Conservation (phyloP, 23 tunicate genomes). For the Styela plicata region DNA sequence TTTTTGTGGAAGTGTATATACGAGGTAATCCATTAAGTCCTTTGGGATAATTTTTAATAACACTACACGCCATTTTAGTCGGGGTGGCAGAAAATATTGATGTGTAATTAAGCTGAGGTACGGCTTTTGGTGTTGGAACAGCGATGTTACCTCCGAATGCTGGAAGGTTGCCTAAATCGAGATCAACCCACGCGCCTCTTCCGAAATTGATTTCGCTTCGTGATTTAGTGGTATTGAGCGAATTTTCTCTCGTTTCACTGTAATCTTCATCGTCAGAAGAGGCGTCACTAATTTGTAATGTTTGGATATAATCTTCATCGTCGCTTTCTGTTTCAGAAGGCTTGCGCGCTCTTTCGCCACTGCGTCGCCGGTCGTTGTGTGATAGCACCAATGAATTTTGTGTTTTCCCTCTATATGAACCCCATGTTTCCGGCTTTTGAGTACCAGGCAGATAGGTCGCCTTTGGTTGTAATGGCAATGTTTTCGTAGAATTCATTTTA, state of each 20-base stretch:
- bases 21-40: slow-evolving; percentile 21
- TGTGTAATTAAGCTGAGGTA: not conserved
- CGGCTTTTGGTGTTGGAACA: not conserved
- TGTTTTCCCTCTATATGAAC: not conserved
- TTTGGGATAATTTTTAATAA: slow-evolving; percentile 7
- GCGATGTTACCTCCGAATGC: slow-evolving; percentile 8
- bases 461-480: slow-evolving; percentile 4
- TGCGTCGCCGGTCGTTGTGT: not conserved
- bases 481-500: not conserved
- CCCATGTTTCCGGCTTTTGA: not conserved
- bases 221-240: not conserved
- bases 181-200: slow-evolving; percentile 19
- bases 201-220: slow-evolving; percentile 10
- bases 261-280: slow-evolving; percentile 33
- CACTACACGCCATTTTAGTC: slow-evolving; percentile 31
- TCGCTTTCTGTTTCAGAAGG: slow-evolving; percentile 8
- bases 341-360: not conserved
- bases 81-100: not conserved
- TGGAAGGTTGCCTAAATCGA: slow-evolving; percentile 10
- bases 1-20: not conserved
- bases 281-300: slow-evolving; percentile 31
- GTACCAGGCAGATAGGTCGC: not conserved
- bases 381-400: not conserved
- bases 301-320: slow-evolving; percentile 25
- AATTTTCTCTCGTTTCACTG: not conserved